These are phyloP conservation scores for Luscinia megarhynchos DNA, from an alignment of 2,797 vertebrate genomes.

Conservation along the genomic window DNA sequence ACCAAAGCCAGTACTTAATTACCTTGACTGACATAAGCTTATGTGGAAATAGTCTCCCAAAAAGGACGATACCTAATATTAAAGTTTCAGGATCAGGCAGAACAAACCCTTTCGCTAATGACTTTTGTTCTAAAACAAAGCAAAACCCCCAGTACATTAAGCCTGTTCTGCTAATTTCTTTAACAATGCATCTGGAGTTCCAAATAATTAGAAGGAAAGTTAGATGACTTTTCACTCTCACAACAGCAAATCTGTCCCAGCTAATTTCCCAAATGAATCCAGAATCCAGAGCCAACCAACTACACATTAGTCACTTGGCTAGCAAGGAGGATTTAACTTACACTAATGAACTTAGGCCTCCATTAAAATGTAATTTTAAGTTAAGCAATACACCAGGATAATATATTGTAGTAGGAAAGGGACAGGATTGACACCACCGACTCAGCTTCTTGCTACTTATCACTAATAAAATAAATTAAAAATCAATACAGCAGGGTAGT, in stretches of 20 bases:
- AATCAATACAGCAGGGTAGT: not conserved
- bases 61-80: not conserved
- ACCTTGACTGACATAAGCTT: not conserved
- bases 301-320: not conserved
- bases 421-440: not conserved
- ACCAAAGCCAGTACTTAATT: not conserved
- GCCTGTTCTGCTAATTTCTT: not conserved
- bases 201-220: not conserved
- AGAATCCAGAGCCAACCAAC: not conserved
- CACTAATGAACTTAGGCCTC: not conserved
- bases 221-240: not conserved
- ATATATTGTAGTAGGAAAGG: not conserved
- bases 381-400: not conserved
- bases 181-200: not conserved
- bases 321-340: not conserved
- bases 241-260: not conserved
- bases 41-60: not conserved
- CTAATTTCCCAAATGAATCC: not conserved
- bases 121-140: not conserved
- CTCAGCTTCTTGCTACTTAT: not conserved
- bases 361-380: not conserved
- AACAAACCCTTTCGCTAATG: not conserved
- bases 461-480: constrained; percentile 8
- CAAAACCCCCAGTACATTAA: not conserved
- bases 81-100: not conserved